Evolutionary conservation across 2,888 invertebrate species (phyloP).

Genomic region (Cyrtodaria siliqua): DNA sequence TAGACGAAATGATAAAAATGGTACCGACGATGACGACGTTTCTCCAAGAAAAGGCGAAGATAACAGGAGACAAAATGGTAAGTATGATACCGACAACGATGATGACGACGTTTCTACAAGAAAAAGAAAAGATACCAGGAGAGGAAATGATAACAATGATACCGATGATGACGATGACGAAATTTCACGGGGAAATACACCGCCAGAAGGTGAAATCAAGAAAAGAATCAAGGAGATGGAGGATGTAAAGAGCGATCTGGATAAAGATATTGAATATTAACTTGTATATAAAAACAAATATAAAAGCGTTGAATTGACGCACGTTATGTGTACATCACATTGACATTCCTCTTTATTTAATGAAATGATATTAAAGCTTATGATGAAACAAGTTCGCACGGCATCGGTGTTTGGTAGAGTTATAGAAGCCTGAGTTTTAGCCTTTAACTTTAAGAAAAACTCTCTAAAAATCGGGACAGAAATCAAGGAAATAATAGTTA

Average conservation of each 20-base stretch:
- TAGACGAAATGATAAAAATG: background rate
- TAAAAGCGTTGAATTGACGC: no score
- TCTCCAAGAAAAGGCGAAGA: background rate
- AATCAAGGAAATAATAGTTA: no score
- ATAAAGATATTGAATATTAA: conserved; percentile 47
- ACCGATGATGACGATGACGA: conserved; percentile 15
- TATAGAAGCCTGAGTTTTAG: no score
- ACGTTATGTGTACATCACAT: no score
- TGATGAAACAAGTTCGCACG: no score
- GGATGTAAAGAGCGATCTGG: conserved; percentile 11
- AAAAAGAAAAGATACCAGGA: conserved; percentile 6
- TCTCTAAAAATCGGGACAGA: no score
- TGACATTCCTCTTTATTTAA: no score
- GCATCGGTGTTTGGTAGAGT: no score
- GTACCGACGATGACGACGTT: background rate
- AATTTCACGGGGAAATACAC: conserved; percentile 20
- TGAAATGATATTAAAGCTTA: no score
- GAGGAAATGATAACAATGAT: no score
- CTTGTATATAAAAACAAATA: no score
- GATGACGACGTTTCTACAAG: conserved; percentile 22
- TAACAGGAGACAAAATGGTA: background rate
- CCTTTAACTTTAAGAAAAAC: no score
- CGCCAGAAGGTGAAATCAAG: conserved; percentile 38
- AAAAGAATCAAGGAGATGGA: conserved; percentile 43
- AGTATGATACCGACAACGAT: background rate